phyloP scores from a whole-genome alignment of 2,888 invertebrate genomes.

The Prosapia bicincta region DNA sequence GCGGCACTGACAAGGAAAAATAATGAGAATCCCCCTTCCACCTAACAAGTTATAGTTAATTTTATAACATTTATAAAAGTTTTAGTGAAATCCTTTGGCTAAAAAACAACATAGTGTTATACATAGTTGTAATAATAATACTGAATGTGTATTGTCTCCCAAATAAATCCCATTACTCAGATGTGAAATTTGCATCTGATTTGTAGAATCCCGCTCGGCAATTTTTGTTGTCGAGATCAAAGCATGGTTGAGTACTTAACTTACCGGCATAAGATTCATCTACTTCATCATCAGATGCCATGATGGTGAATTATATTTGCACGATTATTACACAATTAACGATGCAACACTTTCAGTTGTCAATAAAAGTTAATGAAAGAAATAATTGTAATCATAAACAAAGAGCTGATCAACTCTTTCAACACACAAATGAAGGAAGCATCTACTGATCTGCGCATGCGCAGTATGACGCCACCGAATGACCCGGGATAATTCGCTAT shows the following conservation, averaged over 20 bases:
- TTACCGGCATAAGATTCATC: constrained; percentile 85
- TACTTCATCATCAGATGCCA: constrained; percentile 87
- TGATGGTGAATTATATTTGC: constrained; percentile 42
- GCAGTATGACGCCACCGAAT: constrained; percentile 23
- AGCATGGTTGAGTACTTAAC: constrained; percentile 44
- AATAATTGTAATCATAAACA: not conserved
- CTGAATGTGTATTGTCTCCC: not conserved
- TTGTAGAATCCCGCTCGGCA: constrained; percentile 15
- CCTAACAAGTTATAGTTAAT: constrained; percentile 5
- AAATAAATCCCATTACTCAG: not conserved
- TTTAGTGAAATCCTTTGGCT: not conserved
- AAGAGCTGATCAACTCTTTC: not conserved
- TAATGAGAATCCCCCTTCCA: constrained; percentile 44
- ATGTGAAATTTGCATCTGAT: not conserved
- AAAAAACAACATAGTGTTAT: not conserved
- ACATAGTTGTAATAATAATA: not conserved
- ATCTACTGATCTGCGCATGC: constrained; percentile 19
- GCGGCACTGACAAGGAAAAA: constrained; percentile 51
- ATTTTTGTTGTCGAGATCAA: constrained; percentile 17
- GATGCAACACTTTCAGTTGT: not conserved
- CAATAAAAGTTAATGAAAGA: not conserved
- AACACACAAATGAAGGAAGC: not conserved
- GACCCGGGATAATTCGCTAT: constrained; percentile 29
- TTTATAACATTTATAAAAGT: not conserved
- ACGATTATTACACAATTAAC: not conserved